phyloP scores from a whole-genome alignment of 1,140 invertebrate species.

The Trachymyrmex cornetzi region DNA sequence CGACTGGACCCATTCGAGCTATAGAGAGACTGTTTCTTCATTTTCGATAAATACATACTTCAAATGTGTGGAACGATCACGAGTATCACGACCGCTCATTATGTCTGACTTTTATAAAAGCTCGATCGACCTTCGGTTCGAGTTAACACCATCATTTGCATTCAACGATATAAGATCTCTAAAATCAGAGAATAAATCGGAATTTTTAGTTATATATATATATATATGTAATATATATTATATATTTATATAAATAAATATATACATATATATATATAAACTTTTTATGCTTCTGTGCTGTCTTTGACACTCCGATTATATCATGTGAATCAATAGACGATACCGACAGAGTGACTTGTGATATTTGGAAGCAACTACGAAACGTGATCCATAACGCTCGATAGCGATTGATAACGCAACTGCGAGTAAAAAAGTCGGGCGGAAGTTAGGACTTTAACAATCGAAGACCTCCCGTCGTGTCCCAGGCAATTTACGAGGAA shows the following conservation, averaged over 20 bases:
- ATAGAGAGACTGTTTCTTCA: slow-evolving; percentile 49
- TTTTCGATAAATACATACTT: slow-evolving; percentile 70
- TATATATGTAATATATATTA: background rate
- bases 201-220: background rate
- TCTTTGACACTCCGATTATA: background rate
- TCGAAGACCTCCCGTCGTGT: slow-evolving; percentile 52
- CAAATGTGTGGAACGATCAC: slow-evolving; percentile 27
- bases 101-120: slow-evolving; percentile 43
- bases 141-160: slow-evolving; percentile 51
- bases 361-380: slow-evolving; percentile 25
- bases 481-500: slow-evolving; percentile 52
- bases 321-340: background rate
- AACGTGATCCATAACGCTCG: background rate
- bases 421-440: slow-evolving; percentile 45
- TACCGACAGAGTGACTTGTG: background rate
- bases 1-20: slow-evolving; percentile 61
- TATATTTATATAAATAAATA: too few species aligned
- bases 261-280: background rate
- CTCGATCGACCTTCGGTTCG: slow-evolving; percentile 47
- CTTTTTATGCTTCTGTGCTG: background rate
- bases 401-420: slow-evolving; percentile 19
- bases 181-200: background rate
- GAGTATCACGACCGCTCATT: slow-evolving; percentile 29
- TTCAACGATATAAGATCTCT: slow-evolving; percentile 29
- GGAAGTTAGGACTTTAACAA: slow-evolving; percentile 55